Base-by-base conservation (phyloP, 2,888 invertebrate genomes). In the Masnerella sp. region DNA sequence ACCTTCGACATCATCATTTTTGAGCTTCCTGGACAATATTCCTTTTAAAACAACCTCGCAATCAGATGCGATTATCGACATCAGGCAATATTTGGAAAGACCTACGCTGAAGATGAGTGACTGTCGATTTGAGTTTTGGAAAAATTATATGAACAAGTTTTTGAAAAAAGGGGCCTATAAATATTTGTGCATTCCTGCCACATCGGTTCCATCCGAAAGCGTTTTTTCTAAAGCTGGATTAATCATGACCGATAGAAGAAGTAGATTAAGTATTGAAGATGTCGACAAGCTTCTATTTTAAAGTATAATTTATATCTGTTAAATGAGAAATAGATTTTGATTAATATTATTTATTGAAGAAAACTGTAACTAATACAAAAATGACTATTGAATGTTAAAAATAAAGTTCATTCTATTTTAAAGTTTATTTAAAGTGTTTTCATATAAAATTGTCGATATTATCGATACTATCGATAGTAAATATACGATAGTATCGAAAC, bases 181-280 rank as follows among this genome's bases (percentile, higher is more conserved):
- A 20, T 56, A 28, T 43, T 38, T 56, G 18, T 56, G 56, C 42
- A 56, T 56, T 34, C 56, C 56, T 2, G 56, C 56, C 14, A 56
- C 56, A 3, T 56, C 56, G n/a, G 56, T 56, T 3, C 56, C 56
- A n/a, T 56, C 56, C 1, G 56, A 56, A 18, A 42, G 42, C 14
- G 56, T 42, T 5, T 56, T 56, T 42, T 56, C 56, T 3, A 56
- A 56, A 42, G 56, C 42, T 12, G 56, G 56, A 2, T 11, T 42
- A 18, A 56, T 56, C 7, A 56, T 56, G 56, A 12, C 25, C 3
- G 42, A 42, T 30, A 9, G 42, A 17, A 42, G 56, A 14, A 56
- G 18, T n/a, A n/a, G 17, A 18, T 42, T 56, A 42, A 56, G 14
- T 30, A 9, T 25, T 17, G 17, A 30, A 17, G 2, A 15, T n/a